Evolutionary conservation across 2,797 vertebrate species (phyloP), one percentile per base, ranked within the genome.

Genomic region (Melanotaenia maccullochi): DNA sequence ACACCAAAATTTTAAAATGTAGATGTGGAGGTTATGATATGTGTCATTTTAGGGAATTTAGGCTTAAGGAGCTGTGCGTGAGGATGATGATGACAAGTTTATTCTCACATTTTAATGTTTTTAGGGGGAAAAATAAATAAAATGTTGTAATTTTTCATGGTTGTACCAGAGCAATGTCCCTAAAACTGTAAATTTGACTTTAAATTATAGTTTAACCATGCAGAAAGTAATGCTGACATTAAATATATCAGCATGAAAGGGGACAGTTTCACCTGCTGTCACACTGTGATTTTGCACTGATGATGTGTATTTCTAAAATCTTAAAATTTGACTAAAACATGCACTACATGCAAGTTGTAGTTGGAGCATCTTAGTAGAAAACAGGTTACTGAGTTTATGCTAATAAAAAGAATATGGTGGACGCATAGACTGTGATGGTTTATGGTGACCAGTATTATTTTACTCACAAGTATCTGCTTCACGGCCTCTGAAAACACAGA

Each of bases 391-490:
- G 22, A 11, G 22, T 9, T 38, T 25, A 16, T 65, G 36, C 22
- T 12, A 13, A 0, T 28, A 22, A 14, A 25, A n/a, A 25, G 62
- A 47, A 65, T 22, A 25, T 24, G 36, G 51, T 16, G 44, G 12
- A 8, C 14, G 49, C 63, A 55, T 6, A 16, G 20, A 40, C n/a
- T 55, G 1, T 52, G 36, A 28, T 47, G 42, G 20, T 20, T 7
- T 20, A n/a, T 47, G 12, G 12, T 38, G 36, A 38, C 12, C 36
- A 38, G 36, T 3, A 38, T 47, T n/a, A 20, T 24, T 74, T 56
- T 63, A 68, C 65, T 75, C 73, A 75, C 38, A 8, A 13, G 30
- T 36, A 38, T 55, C 56, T 38, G 30, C 22, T 65, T 40, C 63
- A 25, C 62, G 49, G 18, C 42, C 42, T 20, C 44, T 33, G 18